Evolutionary conservation across 2,113 vertebrate genomes (phyloP).

Genomic region (Xyliphius kryptos): DNA sequence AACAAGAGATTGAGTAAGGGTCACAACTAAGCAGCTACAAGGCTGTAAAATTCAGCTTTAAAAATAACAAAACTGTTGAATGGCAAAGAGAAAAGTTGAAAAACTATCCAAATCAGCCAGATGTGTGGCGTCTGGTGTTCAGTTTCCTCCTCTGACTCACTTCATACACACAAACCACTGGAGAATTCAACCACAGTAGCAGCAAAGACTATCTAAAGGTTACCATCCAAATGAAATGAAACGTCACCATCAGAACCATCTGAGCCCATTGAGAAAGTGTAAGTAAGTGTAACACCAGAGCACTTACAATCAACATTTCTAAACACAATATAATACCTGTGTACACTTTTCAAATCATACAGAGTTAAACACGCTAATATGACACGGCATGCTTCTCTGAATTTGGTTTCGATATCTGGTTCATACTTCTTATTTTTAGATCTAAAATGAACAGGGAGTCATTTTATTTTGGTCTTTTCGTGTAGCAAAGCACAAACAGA

Average conservation of each 20-base stretch:
- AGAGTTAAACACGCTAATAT: too few relatives aligned
- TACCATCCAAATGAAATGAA: background rate
- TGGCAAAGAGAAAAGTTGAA: too few relatives aligned
- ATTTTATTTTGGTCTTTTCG: too few relatives aligned
- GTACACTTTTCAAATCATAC: too few relatives aligned
- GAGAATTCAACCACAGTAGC: background rate
- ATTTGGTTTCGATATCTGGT: too few relatives aligned
- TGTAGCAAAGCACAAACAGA: too few relatives aligned
- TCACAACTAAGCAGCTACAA: background rate
- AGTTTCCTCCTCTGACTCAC: background rate
- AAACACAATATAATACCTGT: too few relatives aligned
- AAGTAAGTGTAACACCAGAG: too few relatives aligned
- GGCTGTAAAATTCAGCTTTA: background rate
- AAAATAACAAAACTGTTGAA: conserved; percentile 1
- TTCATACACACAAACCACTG: conserved; percentile 2
- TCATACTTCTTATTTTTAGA: too few relatives aligned
- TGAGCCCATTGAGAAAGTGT: background rate
- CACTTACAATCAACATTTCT: too few relatives aligned
- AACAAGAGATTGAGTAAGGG: background rate
- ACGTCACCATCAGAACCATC: conserved; percentile 1
- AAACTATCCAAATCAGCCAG: background rate
- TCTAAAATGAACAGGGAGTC: too few relatives aligned
- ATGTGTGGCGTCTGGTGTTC: background rate
- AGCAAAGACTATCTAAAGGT: background rate
- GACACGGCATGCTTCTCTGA: too few relatives aligned